Conservation (phyloP, 1,140 invertebrate species). For the Lucilia cuprina region DNA sequence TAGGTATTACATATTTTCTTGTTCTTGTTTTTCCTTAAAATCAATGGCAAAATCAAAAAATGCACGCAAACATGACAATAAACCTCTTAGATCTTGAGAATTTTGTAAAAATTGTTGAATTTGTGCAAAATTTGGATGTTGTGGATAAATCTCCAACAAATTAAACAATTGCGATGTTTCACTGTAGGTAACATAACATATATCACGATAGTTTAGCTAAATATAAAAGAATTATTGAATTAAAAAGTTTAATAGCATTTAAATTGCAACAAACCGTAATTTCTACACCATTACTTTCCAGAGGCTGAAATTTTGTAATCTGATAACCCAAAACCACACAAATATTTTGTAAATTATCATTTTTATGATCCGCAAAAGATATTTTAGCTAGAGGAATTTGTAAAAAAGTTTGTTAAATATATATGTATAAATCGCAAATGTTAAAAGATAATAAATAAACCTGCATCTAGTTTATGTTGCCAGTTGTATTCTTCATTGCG, state of each 20-base stretch:
- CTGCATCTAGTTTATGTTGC: not conserved
- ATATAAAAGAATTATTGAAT: not conserved
- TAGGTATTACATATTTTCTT: not conserved
- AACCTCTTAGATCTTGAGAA: slow-evolving; percentile 14
- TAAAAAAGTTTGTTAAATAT: not conserved
- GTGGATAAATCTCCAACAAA: not conserved
- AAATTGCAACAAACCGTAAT: not conserved
- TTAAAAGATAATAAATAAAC: not conserved
- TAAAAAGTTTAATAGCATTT: not conserved
- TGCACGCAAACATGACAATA: not conserved
- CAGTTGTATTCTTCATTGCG: not conserved
- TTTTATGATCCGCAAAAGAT: not conserved
- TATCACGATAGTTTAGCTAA: not conserved
- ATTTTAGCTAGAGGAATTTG: not conserved
- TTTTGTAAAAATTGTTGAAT: slow-evolving; percentile 2
- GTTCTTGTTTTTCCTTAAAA: not conserved
- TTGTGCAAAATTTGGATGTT: slow-evolving; percentile 15
- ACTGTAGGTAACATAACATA: not conserved
- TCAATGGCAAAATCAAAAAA: not conserved
- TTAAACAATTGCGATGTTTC: not conserved
- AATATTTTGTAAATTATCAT: not conserved
- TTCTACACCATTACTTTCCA: not conserved
- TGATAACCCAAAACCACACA: slow-evolving; percentile 4
- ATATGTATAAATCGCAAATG: not conserved
- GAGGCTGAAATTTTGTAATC: not conserved